A percentile compares a stretch with the other conserved stretches of the same genome.
Evolutionary conservation across 2,797 vertebrate species (phyloP).

Genomic region (Discoglossus pictus): DNA sequence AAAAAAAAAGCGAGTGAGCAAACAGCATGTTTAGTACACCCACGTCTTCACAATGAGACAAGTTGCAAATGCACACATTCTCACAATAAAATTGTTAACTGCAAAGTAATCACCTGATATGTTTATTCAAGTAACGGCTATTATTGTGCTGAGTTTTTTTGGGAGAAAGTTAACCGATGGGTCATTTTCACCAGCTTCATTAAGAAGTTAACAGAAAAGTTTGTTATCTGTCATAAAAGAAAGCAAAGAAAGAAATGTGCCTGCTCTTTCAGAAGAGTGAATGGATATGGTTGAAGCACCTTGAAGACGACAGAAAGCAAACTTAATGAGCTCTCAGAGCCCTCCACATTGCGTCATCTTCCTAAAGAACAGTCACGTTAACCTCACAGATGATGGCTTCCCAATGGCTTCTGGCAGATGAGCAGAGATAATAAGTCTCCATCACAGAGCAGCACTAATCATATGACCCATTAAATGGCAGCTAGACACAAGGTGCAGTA

Average conservation of each 20-base stretch:
- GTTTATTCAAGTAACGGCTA: too few species aligned
- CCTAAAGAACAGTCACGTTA: constrained; percentile 36
- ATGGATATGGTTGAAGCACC: constrained; percentile 10
- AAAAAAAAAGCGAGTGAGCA: too few species aligned
- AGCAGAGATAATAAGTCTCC: constrained; percentile 8
- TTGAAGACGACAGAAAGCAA: not conserved
- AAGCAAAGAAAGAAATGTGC: not conserved
- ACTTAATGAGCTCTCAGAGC: constrained; percentile 15
- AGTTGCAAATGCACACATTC: too few species aligned
- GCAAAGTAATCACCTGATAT: too few species aligned
- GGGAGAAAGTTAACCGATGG: constrained; percentile 4
- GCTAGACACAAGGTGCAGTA: not conserved
- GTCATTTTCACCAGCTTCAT: constrained; percentile 7
- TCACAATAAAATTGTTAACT: too few species aligned
- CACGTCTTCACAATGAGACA: too few species aligned
- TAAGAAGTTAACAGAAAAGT: not conserved
- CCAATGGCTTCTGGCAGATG: not conserved
- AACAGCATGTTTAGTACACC: constrained; percentile 1
- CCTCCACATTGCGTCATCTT: constrained; percentile 29
- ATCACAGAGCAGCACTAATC: not conserved
- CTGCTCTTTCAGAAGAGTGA: constrained; percentile 1
- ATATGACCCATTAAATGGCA: not conserved
- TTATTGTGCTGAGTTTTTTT: not conserved
- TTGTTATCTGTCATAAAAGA: not conserved
- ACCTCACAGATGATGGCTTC: constrained; percentile 30